phyloP scores from a whole-genome alignment of 2,888 invertebrate species.

The Drosophila monieri region DNA sequence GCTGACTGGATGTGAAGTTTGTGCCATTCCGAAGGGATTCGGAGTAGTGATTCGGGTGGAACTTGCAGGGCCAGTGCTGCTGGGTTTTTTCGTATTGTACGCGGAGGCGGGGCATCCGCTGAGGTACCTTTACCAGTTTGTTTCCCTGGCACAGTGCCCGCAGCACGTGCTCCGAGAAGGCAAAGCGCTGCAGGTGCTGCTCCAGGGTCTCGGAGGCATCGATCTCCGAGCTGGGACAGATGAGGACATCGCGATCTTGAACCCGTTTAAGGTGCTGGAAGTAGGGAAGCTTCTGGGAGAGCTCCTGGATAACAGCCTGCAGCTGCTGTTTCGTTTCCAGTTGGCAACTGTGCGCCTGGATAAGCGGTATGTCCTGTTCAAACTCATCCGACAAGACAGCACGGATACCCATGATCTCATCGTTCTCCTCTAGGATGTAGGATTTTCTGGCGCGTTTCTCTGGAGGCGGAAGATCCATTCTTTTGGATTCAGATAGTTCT shows the following conservation, averaged over 20 bases:
- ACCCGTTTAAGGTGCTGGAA: constrained; percentile 91
- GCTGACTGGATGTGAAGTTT: constrained; percentile 86
- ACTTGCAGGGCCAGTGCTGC: constrained; percentile 92
- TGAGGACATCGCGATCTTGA: constrained; percentile 86
- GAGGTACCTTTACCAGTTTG: constrained; percentile 86
- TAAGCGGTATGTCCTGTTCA: constrained; percentile 84
- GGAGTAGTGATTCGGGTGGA: constrained; percentile 91
- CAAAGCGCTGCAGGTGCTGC: constrained; percentile 75
- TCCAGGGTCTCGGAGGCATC: constrained; percentile 79
- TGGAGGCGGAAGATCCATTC: constrained; percentile 51
- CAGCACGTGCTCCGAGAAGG: constrained; percentile 54
- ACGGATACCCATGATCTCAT: constrained; percentile 70
- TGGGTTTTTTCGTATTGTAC: constrained; percentile 87
- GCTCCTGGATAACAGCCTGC: constrained; percentile 86
- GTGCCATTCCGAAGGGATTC: constrained; percentile 88
- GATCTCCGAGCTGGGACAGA: constrained; percentile 84
- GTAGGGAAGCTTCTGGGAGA: constrained; percentile 87
- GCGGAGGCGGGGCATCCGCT: constrained; percentile 87
- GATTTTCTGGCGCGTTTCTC: constrained; percentile 43
- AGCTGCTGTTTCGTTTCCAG: constrained; percentile 87
- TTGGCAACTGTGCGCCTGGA: constrained; percentile 86
- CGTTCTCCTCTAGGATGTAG: background rate
- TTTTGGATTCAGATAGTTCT: background rate
- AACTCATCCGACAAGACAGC: constrained; percentile 86
- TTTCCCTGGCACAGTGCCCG: constrained; percentile 82